phyloP scores from a whole-genome alignment of 2,797 vertebrate species.

The Paguma larvata region DNA sequence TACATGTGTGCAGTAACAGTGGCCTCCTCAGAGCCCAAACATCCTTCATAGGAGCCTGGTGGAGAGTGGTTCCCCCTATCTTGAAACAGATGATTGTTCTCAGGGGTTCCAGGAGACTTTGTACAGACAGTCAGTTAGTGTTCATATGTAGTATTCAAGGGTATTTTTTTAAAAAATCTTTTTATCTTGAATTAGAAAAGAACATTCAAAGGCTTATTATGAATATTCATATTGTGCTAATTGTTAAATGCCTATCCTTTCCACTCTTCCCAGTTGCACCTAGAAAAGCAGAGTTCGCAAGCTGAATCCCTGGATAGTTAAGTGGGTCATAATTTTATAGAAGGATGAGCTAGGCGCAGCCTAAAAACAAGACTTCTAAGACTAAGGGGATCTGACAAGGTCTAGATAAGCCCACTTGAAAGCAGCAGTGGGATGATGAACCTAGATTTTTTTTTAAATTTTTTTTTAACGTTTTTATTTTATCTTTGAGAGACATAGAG shows the following conservation, averaged over 20 bases:
- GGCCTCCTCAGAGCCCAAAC: background rate
- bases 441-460: constrained; percentile 55
- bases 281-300: background rate
- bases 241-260: background rate
- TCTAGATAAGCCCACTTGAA: background rate
- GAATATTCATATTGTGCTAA: background rate
- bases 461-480: too few relatives aligned
- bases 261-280: background rate
- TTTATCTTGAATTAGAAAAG: background rate
- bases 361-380: constrained; percentile 61
- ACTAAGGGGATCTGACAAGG: constrained; percentile 21
- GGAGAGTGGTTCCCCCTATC: background rate
- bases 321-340: constrained; percentile 60
- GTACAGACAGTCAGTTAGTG: background rate
- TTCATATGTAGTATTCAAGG: background rate
- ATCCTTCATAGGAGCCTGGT: background rate
- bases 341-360: constrained; percentile 29
- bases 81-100: background rate
- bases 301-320: background rate
- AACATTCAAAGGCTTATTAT: background rate
- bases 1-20: background rate
- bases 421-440: background rate
- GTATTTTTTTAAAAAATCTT: background rate
- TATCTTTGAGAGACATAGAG: too few relatives aligned
- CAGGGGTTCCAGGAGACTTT: background rate